These are phyloP conservation scores for Cyclura pinguis DNA, from an alignment of 2,797 vertebrate species.

Conservation along the genomic window DNA sequence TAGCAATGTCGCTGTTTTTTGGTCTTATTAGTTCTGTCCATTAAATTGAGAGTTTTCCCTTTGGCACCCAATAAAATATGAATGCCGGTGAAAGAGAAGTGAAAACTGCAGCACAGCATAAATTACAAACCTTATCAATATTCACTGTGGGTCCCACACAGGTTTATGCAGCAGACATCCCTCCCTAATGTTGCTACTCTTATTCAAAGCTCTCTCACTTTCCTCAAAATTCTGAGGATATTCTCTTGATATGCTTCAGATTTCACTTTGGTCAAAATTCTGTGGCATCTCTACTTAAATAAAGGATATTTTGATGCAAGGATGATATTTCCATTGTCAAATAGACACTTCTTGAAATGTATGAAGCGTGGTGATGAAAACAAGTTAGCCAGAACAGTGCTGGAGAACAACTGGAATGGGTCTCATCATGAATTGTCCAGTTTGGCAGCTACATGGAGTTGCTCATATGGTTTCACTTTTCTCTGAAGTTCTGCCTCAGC, in stretches of 20 bases:
- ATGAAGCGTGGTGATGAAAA: conserved; percentile 62
- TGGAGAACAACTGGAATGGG: conserved; percentile 29
- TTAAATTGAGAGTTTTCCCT: not conserved
- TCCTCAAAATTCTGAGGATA: not conserved
- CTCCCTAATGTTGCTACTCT: too few relatives aligned
- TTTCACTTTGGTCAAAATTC: not conserved
- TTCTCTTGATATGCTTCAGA: not conserved
- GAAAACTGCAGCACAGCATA: not conserved
- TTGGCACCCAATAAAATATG: not conserved
- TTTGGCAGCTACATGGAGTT: conserved; percentile 39
- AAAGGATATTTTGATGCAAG: conserved; percentile 36
- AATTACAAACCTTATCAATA: not conserved
- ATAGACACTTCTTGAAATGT: conserved; percentile 56
- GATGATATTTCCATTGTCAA: conserved; percentile 50
- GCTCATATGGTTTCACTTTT: conserved; percentile 54
- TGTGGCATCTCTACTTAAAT: not conserved
- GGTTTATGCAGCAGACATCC: not conserved
- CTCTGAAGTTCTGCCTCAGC: not conserved
- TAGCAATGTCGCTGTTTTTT: too few relatives aligned
- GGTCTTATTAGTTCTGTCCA: not conserved
- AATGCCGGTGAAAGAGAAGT: not conserved
- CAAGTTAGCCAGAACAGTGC: conserved; percentile 45
- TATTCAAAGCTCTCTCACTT: not conserved
- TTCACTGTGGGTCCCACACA: not conserved
- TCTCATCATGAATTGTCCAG: conserved; percentile 34